Percentiles rank a stretch among this genome's conserved stretches.
These are phyloP conservation scores for Trichomycterus rosablanca DNA, from an alignment of 2,113 vertebrate genomes.

Conservation along the genomic window DNA sequence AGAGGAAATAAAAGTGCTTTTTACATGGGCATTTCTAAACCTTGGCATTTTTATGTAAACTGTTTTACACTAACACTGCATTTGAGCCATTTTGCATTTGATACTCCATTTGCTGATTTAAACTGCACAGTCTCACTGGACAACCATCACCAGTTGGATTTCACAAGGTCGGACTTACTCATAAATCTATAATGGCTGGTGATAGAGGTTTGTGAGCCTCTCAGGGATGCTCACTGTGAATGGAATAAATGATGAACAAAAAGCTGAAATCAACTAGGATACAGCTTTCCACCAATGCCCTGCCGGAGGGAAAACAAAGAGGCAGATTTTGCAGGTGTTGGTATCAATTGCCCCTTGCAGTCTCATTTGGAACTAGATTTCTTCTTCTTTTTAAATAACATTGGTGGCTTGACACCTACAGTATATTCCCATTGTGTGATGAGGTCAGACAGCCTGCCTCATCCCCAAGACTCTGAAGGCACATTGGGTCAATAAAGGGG, in stretches of 20 bases:
- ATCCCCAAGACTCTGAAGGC: too few species aligned
- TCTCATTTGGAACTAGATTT: not conserved
- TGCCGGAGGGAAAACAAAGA: slow-evolving; percentile 21
- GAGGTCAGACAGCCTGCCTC: too few species aligned
- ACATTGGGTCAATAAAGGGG: too few species aligned
- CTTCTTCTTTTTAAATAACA: too few species aligned
- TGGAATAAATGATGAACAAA: slow-evolving; percentile 26
- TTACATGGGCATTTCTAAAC: not conserved
- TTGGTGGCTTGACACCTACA: too few species aligned
- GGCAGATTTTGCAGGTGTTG: slow-evolving; percentile 14
- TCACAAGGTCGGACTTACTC: slow-evolving; percentile 16
- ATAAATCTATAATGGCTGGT: slow-evolving; percentile 29
- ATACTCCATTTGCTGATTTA: not conserved
- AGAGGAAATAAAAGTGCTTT: not conserved
- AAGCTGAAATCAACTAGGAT: slow-evolving; percentile 23
- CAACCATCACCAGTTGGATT: slow-evolving; percentile 16
- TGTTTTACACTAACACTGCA: not conserved
- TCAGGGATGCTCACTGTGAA: slow-evolving; percentile 24
- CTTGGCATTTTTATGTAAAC: slow-evolving; percentile 18
- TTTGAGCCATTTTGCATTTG: not conserved
- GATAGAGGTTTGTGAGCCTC: slow-evolving; percentile 14
- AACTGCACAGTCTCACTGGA: slow-evolving; percentile 3
- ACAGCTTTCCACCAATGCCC: slow-evolving; percentile 1
- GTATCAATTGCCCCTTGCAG: slow-evolving; percentile 16
- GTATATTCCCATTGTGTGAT: too few species aligned